phyloP scores from a whole-genome alignment of 37 sponge, comb jelly and placozoan genomes.

The Amphimedon queenslandica region DNA sequence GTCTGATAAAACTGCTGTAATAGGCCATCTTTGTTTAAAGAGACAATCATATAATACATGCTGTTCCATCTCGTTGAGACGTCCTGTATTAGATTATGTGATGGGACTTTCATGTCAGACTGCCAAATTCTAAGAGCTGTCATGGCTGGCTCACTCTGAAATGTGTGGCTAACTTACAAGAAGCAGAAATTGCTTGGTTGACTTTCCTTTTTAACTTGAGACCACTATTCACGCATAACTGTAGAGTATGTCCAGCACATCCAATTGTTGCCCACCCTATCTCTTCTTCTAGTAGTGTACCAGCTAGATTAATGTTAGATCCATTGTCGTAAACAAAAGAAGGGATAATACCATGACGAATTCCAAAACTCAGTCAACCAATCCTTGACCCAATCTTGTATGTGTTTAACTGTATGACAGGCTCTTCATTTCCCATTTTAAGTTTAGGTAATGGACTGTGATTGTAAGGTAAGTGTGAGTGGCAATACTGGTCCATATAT shows the following conservation, averaged over 20 bases:
- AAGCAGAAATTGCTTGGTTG: background rate
- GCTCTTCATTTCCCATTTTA: no score
- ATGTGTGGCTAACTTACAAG: background rate
- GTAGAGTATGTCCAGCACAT: background rate
- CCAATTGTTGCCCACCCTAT: background rate
- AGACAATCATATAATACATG: slow-evolving; percentile 12
- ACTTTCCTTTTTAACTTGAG: background rate
- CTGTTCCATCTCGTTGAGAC: slow-evolving; percentile 14
- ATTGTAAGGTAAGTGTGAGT: no score
- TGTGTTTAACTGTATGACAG: no score
- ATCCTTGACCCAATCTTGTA: no score
- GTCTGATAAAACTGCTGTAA: slow-evolving; percentile 9
- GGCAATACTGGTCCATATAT: no score
- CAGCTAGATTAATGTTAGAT: background rate
- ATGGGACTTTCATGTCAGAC: background rate
- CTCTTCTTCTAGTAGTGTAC: background rate
- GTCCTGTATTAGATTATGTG: slow-evolving; percentile 1
- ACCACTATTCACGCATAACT: background rate
- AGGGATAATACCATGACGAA: no score
- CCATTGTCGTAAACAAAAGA: background rate
- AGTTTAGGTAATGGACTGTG: no score
- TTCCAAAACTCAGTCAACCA: no score
- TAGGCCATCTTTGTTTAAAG: slow-evolving; percentile 9
- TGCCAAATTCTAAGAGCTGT: background rate
- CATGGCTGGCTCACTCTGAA: background rate